Percentiles rank a stretch among this genome's conserved stretches.
These are phyloP conservation scores for Zaprionus inermis DNA, from an alignment of 1,140 invertebrate species.

Conservation along the genomic window DNA sequence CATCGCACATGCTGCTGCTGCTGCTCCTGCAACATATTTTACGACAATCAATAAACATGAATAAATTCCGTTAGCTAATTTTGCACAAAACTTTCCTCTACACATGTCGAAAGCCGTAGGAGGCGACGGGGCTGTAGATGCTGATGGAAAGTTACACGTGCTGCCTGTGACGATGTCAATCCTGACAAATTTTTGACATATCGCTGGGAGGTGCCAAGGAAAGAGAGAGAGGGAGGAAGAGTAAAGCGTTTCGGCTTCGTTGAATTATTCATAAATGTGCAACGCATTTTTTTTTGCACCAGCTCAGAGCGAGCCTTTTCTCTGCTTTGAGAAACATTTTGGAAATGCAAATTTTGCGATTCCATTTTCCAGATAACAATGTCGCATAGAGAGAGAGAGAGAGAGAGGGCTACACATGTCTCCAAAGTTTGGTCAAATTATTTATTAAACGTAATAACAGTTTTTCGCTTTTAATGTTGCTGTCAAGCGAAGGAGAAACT, in stretches of 20 bases:
- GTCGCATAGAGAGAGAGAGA: neutral
- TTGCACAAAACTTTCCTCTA: neutral
- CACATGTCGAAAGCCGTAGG: neutral
- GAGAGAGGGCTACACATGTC: neutral
- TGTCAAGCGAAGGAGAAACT: constrained; percentile 1
- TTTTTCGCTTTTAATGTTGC: neutral
- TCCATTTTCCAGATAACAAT: neutral
- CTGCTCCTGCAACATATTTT: neutral
- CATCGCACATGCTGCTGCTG: neutral
- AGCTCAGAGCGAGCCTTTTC: neutral
- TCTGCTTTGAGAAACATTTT: neutral
- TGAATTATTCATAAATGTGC: constrained; percentile 45
- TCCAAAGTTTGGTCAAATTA: constrained; percentile 1
- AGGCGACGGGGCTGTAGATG: neutral
- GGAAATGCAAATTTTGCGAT: constrained; percentile 1
- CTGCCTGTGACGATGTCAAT: constrained; percentile 2
- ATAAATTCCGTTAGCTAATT: constrained; percentile 10
- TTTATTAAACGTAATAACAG: constrained; percentile 8
- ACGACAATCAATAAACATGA: constrained; percentile 7
- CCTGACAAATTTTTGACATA: constrained; percentile 18
- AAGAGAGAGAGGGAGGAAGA: neutral
- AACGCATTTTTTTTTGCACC: constrained; percentile 14
- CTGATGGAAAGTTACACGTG: neutral
- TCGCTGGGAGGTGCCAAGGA: neutral
- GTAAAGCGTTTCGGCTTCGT: neutral